These are phyloP conservation scores for Riparia riparia DNA, from an alignment of 2,113 vertebrate species.

Conservation along the genomic window DNA sequence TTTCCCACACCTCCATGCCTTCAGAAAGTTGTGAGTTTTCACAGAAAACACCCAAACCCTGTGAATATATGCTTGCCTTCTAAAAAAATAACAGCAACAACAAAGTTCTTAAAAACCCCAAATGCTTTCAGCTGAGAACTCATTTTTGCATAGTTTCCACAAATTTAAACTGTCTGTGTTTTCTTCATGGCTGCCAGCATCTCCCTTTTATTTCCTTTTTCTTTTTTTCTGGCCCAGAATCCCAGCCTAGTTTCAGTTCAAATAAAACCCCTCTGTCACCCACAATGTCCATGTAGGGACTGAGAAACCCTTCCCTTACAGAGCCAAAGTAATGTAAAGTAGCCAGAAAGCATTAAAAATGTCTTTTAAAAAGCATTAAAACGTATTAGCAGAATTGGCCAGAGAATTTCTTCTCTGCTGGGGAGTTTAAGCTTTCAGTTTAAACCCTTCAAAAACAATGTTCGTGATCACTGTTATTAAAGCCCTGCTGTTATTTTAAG, in stretches of 20 bases:
- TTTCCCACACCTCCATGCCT: not conserved
- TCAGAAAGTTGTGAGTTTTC: slow-evolving; percentile 6
- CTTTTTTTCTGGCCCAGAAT: not conserved
- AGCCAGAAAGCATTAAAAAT: not conserved
- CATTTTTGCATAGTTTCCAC: not conserved
- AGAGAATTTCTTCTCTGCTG: not conserved
- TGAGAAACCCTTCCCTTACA: not conserved
- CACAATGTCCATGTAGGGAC: not conserved
- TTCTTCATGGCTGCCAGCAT: not conserved
- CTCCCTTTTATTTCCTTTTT: not conserved
- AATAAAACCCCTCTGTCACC: not conserved
- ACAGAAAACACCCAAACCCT: not conserved
- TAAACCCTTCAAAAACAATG: not conserved
- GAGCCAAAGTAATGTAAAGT: not conserved
- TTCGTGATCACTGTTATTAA: not conserved
- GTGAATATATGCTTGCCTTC: not conserved
- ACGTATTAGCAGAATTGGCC: not conserved
- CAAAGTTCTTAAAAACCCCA: not conserved
- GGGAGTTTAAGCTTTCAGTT: not conserved
- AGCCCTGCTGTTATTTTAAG: not conserved
- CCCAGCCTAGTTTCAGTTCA: not conserved
- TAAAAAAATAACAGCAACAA: not conserved
- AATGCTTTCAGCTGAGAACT: not conserved
- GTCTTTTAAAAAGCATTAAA: not conserved
- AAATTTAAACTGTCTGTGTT: not conserved